These are phyloP conservation scores for Phyto melanocephala DNA, from an alignment of 2,888 invertebrate genomes.

Conservation along the genomic window DNA sequence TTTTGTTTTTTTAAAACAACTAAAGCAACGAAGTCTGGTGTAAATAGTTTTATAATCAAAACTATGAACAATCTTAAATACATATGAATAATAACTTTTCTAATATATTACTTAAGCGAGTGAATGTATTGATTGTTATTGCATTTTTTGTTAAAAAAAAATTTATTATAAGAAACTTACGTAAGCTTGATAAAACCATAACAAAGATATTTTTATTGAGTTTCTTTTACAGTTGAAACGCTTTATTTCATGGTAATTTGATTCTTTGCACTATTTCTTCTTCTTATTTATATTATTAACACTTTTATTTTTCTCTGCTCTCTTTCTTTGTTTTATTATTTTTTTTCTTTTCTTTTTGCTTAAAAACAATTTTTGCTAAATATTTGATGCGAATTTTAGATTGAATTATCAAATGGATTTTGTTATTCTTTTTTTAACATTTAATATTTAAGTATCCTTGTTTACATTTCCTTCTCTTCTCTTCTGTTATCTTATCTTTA, in stretches of 20 bases:
- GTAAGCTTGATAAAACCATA: constrained; percentile 63
- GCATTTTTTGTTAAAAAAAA: not conserved
- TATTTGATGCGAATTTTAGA: not conserved
- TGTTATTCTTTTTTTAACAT: not conserved
- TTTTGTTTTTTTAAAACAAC: too few species aligned
- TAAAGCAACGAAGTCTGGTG: too few species aligned
- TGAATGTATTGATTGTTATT: too few species aligned
- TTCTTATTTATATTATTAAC: not conserved
- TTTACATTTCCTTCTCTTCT: constrained; percentile 36
- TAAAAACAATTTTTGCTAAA: not conserved
- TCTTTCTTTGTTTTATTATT: constrained; percentile 1
- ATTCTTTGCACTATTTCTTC: constrained; percentile 30
- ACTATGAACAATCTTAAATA: too few species aligned
- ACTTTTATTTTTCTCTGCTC: not conserved
- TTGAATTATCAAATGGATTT: constrained; percentile 8
- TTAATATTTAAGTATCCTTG: constrained; percentile 16
- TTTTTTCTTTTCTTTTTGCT: not conserved
- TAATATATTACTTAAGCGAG: too few species aligned
- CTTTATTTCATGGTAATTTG: constrained; percentile 26
- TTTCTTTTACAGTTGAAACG: constrained; percentile 44
- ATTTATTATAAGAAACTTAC: constrained; percentile 59
- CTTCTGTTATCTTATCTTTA: too few species aligned
- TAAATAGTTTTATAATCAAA: too few species aligned
- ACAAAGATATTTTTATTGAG: constrained; percentile 45
- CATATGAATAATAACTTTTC: not conserved